phyloP scores from a whole-genome alignment of 1,140 invertebrate genomes.

The Ephestia elutella region DNA sequence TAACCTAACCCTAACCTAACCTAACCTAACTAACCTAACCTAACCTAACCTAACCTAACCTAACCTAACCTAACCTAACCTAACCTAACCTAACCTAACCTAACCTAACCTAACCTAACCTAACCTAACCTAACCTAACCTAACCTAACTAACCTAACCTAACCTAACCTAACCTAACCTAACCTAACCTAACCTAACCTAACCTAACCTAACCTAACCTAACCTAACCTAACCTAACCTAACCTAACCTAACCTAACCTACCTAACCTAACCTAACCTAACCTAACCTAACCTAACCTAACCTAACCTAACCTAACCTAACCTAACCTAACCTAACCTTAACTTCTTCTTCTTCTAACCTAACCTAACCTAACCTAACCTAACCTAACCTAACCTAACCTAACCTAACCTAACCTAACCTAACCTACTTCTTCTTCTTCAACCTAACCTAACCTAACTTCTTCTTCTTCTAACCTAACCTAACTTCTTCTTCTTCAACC shows the following conservation, averaged over 20 bases:
- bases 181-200: slow-evolving; percentile 29
- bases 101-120: background rate
- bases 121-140: too few relatives aligned
- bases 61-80: slow-evolving; percentile 8
- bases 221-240: slow-evolving; percentile 27
- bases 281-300: slow-evolving; percentile 24
- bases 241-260: slow-evolving; percentile 30
- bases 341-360: slow-evolving; percentile 18
- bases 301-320: slow-evolving; percentile 23
- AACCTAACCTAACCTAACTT: slow-evolving; percentile 36
- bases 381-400: slow-evolving; percentile 19
- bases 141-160: slow-evolving; percentile 10
- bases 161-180: slow-evolving; percentile 17
- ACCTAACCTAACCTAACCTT: slow-evolving; percentile 22
- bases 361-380: slow-evolving; percentile 21
- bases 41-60: slow-evolving; percentile 14
- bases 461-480: slow-evolving; percentile 43
- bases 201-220: slow-evolving; percentile 29
- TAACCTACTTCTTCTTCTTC: slow-evolving; percentile 20
- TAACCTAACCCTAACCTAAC: too few relatives aligned
- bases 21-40: background rate
- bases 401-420: slow-evolving; percentile 23
- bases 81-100: slow-evolving; percentile 6
- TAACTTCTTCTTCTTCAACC: slow-evolving; percentile 40
- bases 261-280: slow-evolving; percentile 17